Base-by-base conservation (phyloP, 2,113 vertebrate genomes). In the Dicaeum eximium region DNA sequence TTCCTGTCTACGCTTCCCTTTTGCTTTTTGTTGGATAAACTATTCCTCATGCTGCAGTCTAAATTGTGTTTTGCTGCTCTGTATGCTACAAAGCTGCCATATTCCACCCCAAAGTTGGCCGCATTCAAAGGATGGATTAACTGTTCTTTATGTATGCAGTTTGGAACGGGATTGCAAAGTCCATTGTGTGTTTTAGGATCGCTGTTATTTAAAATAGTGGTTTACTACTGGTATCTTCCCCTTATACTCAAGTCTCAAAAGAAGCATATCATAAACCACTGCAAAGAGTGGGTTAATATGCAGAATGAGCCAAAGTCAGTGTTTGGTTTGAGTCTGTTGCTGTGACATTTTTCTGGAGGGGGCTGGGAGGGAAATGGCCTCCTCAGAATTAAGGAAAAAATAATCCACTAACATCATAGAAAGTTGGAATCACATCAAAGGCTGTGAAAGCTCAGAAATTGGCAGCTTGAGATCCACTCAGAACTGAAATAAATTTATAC, bases 391-490 rank as follows among this genome's bases (percentile, higher is more conserved):
- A 82, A 81, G 86, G 77, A 90, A 88, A 96, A 90, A 88, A 75
- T 92, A 97, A 96, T 97, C 96, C 73, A 73, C 88, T 98, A 97
- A 97, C 96, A 95, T 97, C 97, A 97, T 27, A 92, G 84, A 93
- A 95, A 95, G 71, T 3, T 91, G 91, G 97, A 97, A 94, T 96
- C 92, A 94, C 97, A 97, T 98, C 97, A 98, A 97, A 98, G 97
- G 33, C 47, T 45, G 16, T 66, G 70, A 94, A 95, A 89, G 54
- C 83, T 91, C 56, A 79, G 74, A 94, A 95, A 97, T 13, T 98
- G 97, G 98, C 97, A 96, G 91, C 83, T 92, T 88, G 87, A 90
- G 92, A 79, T 93, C 93, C 51, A 9, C 92, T 70, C 93, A 97
- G 92, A 96, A 85, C 24, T 95, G 90, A 96, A 96, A 97, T 96